Evolutionary conservation across 2,113 vertebrate species (phyloP).

Genomic region (Phalacrocorax pelagicus): DNA sequence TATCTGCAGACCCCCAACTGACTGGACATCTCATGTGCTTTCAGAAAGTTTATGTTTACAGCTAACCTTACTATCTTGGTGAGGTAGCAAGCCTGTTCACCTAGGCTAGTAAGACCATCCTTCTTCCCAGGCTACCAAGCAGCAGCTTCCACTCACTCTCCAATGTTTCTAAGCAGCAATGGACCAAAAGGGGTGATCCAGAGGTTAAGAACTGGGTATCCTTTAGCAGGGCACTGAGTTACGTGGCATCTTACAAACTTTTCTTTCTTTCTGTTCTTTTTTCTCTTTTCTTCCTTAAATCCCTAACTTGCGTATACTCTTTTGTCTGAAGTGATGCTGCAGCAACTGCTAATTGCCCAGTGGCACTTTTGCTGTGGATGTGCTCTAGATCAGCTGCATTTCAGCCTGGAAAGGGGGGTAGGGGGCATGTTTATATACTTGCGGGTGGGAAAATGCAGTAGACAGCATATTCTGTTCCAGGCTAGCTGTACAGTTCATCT

Average conservation of each 20-base stretch:
- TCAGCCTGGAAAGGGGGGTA: neutral
- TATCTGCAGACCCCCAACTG: neutral
- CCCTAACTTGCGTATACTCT: neutral
- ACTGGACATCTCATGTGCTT: neutral
- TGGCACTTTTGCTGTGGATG: neutral
- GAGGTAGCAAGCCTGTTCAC: neutral
- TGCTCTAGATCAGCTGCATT: conserved; percentile 37
- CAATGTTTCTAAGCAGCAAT: neutral
- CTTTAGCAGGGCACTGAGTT: neutral
- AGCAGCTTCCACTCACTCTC: neutral
- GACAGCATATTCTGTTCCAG: conserved; percentile 54
- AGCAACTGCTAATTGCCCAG: conserved; percentile 14
- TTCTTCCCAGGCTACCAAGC: neutral
- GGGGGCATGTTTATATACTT: neutral
- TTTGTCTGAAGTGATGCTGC: conserved; percentile 2
- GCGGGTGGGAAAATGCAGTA: conserved; percentile 22
- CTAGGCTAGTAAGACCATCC: neutral
- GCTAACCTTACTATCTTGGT: neutral
- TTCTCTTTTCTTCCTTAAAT: neutral
- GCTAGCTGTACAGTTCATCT: conserved; percentile 25
- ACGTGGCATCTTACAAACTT: neutral
- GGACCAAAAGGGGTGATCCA: neutral
- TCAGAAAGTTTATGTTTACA: neutral
- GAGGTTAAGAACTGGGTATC: neutral
- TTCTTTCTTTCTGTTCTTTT: neutral